Evolutionary conservation across 2,888 invertebrate species (phyloP).

Genomic region (Rutpela maculata): DNA sequence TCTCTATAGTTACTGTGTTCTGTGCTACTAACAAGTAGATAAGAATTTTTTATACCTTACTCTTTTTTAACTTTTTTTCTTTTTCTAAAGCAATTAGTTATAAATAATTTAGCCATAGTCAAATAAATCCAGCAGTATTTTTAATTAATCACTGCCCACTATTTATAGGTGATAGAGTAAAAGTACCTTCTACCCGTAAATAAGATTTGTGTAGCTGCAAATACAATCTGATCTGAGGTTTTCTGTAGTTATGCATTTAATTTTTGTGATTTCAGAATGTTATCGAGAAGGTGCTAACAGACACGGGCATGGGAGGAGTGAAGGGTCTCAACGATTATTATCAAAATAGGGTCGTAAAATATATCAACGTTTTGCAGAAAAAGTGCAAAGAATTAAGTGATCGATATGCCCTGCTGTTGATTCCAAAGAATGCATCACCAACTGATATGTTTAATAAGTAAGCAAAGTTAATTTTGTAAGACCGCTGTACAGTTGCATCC

Average conservation of each 20-base stretch:
- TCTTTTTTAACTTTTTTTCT: too few relatives aligned
- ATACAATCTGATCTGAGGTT: too few relatives aligned
- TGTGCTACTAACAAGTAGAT: too few relatives aligned
- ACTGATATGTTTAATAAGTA: constrained; percentile 65
- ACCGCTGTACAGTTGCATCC: neutral
- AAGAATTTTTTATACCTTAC: too few relatives aligned
- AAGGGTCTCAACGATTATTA: constrained; percentile 78
- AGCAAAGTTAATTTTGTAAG: constrained; percentile 39
- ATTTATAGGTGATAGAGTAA: too few relatives aligned
- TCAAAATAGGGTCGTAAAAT: constrained; percentile 72
- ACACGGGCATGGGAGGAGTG: constrained; percentile 79
- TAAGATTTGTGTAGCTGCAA: neutral
- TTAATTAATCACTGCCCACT: too few relatives aligned
- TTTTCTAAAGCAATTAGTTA: too few relatives aligned
- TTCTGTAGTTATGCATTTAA: too few relatives aligned
- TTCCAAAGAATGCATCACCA: constrained; percentile 62
- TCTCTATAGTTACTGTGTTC: too few relatives aligned
- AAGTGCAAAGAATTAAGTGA: constrained; percentile 67
- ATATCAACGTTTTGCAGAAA: constrained; percentile 65
- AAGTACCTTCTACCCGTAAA: too few relatives aligned
- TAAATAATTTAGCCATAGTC: too few relatives aligned
- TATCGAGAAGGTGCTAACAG: constrained; percentile 78
- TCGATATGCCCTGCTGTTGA: constrained; percentile 64
- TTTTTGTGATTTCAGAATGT: constrained; percentile 74
- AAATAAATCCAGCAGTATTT: too few relatives aligned